phyloP scores from a whole-genome alignment of 2,888 invertebrate genomes.

The Eudemis profundana region DNA sequence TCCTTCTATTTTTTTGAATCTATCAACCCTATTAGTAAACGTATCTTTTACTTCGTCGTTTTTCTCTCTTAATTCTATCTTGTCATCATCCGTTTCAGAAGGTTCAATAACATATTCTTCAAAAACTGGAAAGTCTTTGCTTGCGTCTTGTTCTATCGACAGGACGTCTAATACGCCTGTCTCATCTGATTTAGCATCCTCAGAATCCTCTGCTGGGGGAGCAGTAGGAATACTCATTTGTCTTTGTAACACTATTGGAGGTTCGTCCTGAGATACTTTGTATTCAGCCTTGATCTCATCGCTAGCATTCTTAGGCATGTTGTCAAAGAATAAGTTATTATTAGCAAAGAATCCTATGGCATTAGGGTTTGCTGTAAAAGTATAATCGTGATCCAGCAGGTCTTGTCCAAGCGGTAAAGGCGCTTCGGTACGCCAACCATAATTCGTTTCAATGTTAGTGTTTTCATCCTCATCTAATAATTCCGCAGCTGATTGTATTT shows the following conservation, averaged over 20 bases:
- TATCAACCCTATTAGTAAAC: conserved; percentile 74
- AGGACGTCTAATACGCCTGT: conserved; percentile 71
- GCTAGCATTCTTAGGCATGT: conserved; percentile 66
- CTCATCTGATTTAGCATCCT: conserved; percentile 70
- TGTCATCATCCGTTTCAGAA: conserved; percentile 73
- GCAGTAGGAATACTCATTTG: conserved; percentile 68
- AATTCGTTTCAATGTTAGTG: conserved; percentile 50
- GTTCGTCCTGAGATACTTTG: conserved; percentile 63
- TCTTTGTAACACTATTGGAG: conserved; percentile 53
- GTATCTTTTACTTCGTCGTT: conserved; percentile 63
- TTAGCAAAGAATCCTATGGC: conserved; percentile 61
- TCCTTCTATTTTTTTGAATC: conserved; percentile 65
- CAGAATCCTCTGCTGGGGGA: conserved; percentile 64
- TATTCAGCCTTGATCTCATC: conserved; percentile 73
- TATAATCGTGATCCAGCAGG: conserved; percentile 55
- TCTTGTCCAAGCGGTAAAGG: conserved; percentile 44
- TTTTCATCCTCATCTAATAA: conserved; percentile 58
- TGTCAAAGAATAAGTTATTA: conserved; percentile 64
- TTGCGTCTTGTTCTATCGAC: conserved; percentile 79
- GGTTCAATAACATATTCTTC: conserved; percentile 77
- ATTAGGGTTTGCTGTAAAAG: conserved; percentile 57
- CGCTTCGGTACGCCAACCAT: conserved; percentile 63
- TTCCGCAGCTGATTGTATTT: conserved; percentile 66
- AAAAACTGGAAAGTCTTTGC: conserved; percentile 73
- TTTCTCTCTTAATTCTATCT: conserved; percentile 67